These are phyloP conservation scores for Anastatus disparis DNA, from an alignment of 1,140 invertebrate genomes.

Conservation along the genomic window DNA sequence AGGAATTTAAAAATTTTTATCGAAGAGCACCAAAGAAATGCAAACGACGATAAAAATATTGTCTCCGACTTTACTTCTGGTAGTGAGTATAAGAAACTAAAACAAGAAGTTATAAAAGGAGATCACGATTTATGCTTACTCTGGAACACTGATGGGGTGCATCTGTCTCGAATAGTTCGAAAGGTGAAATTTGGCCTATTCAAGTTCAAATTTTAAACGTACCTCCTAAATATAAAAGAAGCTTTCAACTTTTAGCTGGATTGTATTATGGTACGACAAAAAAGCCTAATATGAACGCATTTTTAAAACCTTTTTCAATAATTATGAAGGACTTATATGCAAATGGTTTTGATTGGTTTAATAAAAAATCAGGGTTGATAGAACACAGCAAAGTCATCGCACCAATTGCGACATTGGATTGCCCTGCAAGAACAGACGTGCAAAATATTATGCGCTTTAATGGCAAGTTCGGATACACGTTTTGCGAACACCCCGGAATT, in stretches of 20 bases:
- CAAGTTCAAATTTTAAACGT: conserved; percentile 25
- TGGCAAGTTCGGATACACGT: not conserved
- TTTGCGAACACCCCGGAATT: conserved; percentile 21
- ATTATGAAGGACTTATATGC: not conserved
- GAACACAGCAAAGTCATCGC: not conserved
- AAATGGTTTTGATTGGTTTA: not conserved
- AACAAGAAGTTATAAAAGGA: not conserved
- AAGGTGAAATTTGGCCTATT: conserved; percentile 28
- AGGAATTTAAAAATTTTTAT: not conserved
- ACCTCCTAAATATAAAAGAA: not conserved
- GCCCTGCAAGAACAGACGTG: not conserved
- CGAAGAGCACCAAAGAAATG: not conserved
- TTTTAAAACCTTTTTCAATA: conserved; percentile 2
- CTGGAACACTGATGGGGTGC: conserved; percentile 37
- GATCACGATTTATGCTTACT: conserved; percentile 27
- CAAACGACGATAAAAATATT: not conserved
- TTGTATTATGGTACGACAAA: conserved; percentile 28
- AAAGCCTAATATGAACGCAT: conserved; percentile 18
- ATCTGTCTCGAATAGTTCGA: conserved; percentile 21
- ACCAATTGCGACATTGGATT: conserved; percentile 11
- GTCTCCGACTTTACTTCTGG: not conserved
- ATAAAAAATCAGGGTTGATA: not conserved
- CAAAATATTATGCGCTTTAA: conserved; percentile 17
- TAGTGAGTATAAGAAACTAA: not conserved
- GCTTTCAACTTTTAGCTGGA: conserved; percentile 16